Base-by-base conservation (phyloP, 2,797 vertebrate species). In the Mionectes olivaceus region DNA sequence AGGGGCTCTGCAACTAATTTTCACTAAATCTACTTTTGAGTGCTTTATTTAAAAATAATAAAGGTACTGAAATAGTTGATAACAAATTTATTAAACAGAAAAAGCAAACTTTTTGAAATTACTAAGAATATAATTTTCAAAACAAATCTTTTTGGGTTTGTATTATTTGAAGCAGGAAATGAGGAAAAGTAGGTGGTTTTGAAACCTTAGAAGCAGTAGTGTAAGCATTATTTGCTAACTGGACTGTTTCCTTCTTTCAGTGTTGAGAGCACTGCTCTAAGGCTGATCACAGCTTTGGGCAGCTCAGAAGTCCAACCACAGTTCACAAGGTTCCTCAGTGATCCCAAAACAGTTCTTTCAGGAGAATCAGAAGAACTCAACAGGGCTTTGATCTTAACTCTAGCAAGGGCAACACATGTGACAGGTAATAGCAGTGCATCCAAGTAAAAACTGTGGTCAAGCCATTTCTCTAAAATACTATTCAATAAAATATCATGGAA, bases 291-390 rank as follows among this genome's bases (percentile, higher is more conserved):
- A 7, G 99, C 99, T 4, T 94, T 99, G 84, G 99, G 99, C 18
- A 99, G 99, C 93, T 99, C 99, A 0, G 99, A 99, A 95, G 99
- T 99, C 7, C 99, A 99, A 46, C 99, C 99, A 0, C 99, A 99
- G 97, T 99, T 99, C 88, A 99, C 99, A 0, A 99, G 99, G 32
- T 99, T 99, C 98, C 99, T 99, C 90, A 99, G 97, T 24, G 99
- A 99, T 95, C 99, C 99, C 16, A 99, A 99, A 97, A 99, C 99
- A 0, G 99, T 99, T 65, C 98, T 99, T 96, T 99, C 99, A 0
- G 99, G 99, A 0, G 99, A 99, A 95, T 99, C 99, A 0, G 99
- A 99, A 90, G 99, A 99, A 93, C 98, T 99, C 90, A 99, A 99
- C 97, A 98, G 99, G 41, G 99, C 99, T 43, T 97, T 99, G 91